These are phyloP conservation scores for Acromyrmex heyeri DNA, from an alignment of 1,140 invertebrate species.

Conservation along the genomic window DNA sequence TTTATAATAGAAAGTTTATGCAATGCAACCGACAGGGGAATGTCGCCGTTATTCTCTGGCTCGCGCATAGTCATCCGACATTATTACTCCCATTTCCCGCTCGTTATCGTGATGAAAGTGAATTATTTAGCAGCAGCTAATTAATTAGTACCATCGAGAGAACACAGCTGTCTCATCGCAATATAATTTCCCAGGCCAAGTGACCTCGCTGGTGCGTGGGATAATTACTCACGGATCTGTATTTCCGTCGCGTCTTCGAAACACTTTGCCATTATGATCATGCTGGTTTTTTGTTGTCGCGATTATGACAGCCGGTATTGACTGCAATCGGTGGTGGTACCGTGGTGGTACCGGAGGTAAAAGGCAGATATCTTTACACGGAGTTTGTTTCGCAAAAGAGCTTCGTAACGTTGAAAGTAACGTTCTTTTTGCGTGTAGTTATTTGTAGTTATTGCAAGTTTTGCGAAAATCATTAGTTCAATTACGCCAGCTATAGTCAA, in stretches of 20 bases:
- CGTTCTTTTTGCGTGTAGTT: not conserved
- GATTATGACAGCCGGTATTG: slow-evolving; percentile 22
- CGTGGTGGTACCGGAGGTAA: slow-evolving; percentile 11
- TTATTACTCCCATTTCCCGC: slow-evolving; percentile 54
- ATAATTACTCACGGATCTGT: slow-evolving; percentile 49
- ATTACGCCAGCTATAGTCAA: not conserved
- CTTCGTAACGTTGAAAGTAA: not conserved
- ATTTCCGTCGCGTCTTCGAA: slow-evolving; percentile 59
- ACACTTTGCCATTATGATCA: not conserved
- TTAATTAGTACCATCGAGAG: slow-evolving; percentile 67
- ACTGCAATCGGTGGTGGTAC: not conserved
- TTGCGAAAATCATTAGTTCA: not conserved
- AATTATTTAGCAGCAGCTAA: slow-evolving; percentile 68
- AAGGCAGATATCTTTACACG: not conserved
- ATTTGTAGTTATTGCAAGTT: not conserved
- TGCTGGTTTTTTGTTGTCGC: slow-evolving; percentile 5
- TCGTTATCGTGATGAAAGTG: slow-evolving; percentile 70
- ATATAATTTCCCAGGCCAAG: slow-evolving; percentile 64
- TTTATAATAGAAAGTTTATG: slow-evolving; percentile 21
- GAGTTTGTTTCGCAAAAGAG: not conserved
- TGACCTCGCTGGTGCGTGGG: slow-evolving; percentile 33
- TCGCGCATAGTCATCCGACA: slow-evolving; percentile 44
- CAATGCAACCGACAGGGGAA: not conserved
- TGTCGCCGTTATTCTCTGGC: slow-evolving; percentile 46
- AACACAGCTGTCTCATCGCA: slow-evolving; percentile 10